Evolutionary conservation across 2,888 invertebrate genomes (phyloP), one percentile per base, ranked within the genome.

Genomic region (Leptinotarsa juncta): DNA sequence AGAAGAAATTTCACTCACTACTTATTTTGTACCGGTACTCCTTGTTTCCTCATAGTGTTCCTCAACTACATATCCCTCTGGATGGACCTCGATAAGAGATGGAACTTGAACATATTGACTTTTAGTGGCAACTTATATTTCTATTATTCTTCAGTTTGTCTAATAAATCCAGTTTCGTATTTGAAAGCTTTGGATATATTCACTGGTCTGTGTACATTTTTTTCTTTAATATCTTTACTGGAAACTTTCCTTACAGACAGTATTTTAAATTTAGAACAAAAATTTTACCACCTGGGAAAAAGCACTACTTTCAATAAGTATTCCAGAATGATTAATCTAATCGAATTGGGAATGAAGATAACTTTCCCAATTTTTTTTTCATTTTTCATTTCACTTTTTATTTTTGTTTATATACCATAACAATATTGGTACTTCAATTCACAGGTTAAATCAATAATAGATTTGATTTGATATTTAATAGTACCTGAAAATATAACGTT

Each of bases 101-200:
- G 53, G 16, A 75, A 75, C 57, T 55, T 82, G 18, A 80, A 77
- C 66, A 42, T 77, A 3, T 26, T 74, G 48, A 71, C 78, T 15
- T 77, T 80, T 18, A 26, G 55, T 18, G 50, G 71, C 57, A 71
- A 78, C 53, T 23, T 78, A 20, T 77, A 73, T 67, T 79, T 77
- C 60, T 82, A 80, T 70, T 77, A 78, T 65, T 65, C 70, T 48
- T 81, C 78, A 10, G 69, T 74, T 51, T 78, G 77, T 71, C 26
- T 65, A 7, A 53, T 73, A 26, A 71, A 73, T 51, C 71, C 77
- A 49, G 76, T 78, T 18, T 70, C 78, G 4, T 81, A 79, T 72
- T 74, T 83, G 50, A 84, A 82, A 77, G 80, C 82, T 0, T 57
- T 82, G 12, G 83, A 84, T 66, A 73, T 81, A 32, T 83, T 82